phyloP scores from a whole-genome alignment of 2,797 vertebrate species.

The Rhinophrynus dorsalis region DNA sequence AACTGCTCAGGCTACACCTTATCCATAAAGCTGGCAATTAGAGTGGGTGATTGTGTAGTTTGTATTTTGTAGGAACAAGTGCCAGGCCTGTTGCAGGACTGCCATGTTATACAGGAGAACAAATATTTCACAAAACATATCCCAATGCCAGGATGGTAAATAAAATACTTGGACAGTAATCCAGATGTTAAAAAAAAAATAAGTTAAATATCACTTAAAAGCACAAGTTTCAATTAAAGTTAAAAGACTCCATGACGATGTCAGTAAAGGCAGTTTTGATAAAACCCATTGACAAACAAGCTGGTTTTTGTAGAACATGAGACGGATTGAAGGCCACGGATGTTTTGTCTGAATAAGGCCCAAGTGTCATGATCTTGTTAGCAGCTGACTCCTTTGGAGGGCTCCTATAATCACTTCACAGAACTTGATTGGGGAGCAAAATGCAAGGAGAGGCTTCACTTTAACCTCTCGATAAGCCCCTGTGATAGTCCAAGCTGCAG shows the following conservation, averaged over 20 bases:
- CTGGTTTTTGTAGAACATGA: constrained; percentile 29
- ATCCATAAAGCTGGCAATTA: too few species aligned
- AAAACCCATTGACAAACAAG: constrained; percentile 17
- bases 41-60: too few species aligned
- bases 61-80: too few species aligned
- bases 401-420: not conserved
- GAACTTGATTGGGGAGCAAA: not conserved
- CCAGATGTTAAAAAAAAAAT: constrained; percentile 5
- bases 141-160: not conserved
- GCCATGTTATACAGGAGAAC: not conserved
- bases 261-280: constrained; percentile 2
- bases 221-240: not conserved
- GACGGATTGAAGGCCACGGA: constrained; percentile 42
- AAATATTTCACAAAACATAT: not conserved
- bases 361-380: constrained; percentile 28
- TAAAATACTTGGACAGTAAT: not conserved
- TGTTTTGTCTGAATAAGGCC: constrained; percentile 22
- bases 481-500: constrained; percentile 95
- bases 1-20: too few species aligned
- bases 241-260: constrained; percentile 12
- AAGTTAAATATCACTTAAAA: constrained; percentile 38
- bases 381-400: constrained; percentile 30
- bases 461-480: constrained; percentile 93
- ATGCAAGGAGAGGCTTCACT: constrained; percentile 66
- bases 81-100: too few species aligned